phyloP scores from a whole-genome alignment of 2,113 vertebrate genomes.

The Phyllostomus hastatus region DNA sequence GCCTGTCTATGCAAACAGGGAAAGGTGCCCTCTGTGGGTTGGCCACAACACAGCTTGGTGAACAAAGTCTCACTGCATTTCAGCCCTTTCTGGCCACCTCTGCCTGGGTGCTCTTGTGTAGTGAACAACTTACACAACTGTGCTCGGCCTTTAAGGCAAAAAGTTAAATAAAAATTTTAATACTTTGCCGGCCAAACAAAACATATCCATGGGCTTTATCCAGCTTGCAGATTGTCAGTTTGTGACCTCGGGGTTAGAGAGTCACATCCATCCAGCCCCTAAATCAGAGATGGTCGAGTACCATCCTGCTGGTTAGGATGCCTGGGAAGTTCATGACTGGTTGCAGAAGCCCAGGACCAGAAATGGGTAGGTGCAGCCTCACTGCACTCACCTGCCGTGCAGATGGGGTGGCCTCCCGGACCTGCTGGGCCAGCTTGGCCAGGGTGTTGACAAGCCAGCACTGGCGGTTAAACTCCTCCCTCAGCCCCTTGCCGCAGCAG shows the following conservation, averaged over 20 bases:
- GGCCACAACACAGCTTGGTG: not conserved
- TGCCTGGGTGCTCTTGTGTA: not conserved
- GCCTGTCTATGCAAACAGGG: not conserved
- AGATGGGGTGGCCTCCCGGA: conserved; percentile 88
- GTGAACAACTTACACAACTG: not conserved
- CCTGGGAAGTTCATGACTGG: not conserved
- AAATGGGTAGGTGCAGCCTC: not conserved
- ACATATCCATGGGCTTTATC: not conserved
- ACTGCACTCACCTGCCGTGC: conserved; percentile 86
- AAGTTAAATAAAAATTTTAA: not conserved
- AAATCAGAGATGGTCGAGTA: not conserved
- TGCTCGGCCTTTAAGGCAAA: not conserved
- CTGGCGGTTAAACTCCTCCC: conserved; percentile 95
- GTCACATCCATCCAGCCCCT: not conserved
- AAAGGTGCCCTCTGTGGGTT: not conserved
- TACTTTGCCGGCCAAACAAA: not conserved
- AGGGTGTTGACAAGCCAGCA: conserved; percentile 91
- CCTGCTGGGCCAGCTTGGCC: conserved; percentile 90
- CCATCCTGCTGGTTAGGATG: not conserved
- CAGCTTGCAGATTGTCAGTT: not conserved
- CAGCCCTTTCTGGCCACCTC: not conserved
- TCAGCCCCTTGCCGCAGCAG: conserved; percentile 91
- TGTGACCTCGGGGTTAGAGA: not conserved
- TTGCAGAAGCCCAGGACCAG: not conserved
- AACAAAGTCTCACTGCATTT: not conserved